Base-by-base conservation (phyloP, 2,113 vertebrate species). In the Empidonax alnorum region DNA sequence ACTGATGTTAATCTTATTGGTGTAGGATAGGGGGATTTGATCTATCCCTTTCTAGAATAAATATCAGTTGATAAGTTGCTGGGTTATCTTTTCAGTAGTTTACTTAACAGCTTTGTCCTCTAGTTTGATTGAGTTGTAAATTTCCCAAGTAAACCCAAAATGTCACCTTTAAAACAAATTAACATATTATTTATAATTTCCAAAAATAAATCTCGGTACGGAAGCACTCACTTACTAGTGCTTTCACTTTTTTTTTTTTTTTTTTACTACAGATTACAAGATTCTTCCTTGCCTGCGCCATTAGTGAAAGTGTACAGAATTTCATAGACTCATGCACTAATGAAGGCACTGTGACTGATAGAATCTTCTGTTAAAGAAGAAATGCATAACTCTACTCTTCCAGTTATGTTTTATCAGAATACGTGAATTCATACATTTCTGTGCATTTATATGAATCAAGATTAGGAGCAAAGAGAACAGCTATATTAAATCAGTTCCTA, bases 1-100 rank as follows among this genome's bases (percentile, higher is more conserved):
- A 56, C 33, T 47, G 33, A 14, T 47, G 16, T 55, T 37, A 74
- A 37, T 31, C 37, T 37, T 35, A 63, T 0, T 28, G 47, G 11
- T 6, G 8, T 23, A 3, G 13, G 16, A 63, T 1, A 9, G 19
- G 5, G 20, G 14, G 9, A 3, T 2, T 46, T 52, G 30, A 56
- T 67, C 28, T 49, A 53, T 9, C 20, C 13, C 25, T 27, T 71
- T 53, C 69, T 46, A 78, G 25, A 78, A 42, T 33, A 84, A 87
- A 4, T 17, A 61, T 3, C 41, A 41, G 10, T 39, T 46, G 31
- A 23, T n/a, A 75, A 49, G 19, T 41, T 41, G 7, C 6, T 41
- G 22, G 56, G n/a, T 65, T 58, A 68, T 61, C 42, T 80, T 86
- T 50, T 82, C 44, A 63, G 9, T 3, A 68, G 21, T 42, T 69